Evolutionary conservation across 2,888 invertebrate genomes (phyloP).

Genomic region (Hypsopygia costalis): DNA sequence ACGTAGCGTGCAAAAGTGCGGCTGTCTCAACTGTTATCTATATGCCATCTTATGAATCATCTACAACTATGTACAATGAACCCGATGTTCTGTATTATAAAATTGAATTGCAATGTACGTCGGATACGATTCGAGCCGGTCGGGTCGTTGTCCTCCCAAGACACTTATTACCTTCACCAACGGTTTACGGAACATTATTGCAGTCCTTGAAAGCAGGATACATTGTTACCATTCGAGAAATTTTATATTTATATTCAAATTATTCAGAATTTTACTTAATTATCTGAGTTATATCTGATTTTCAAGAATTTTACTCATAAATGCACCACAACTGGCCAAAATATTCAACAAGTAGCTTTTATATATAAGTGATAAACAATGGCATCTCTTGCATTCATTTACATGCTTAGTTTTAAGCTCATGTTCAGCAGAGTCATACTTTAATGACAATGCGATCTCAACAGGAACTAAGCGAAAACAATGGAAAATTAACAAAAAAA

Average conservation of each 20-base stretch:
- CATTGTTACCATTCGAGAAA: slow-evolving; percentile 34
- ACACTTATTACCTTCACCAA: slow-evolving; percentile 68
- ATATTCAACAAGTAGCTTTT: too few species aligned
- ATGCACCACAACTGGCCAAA: neutral
- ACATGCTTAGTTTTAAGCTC: neutral
- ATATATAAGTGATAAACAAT: too few species aligned
- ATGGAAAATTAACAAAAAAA: neutral
- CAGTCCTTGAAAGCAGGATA: slow-evolving; percentile 70
- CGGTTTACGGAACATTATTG: slow-evolving; percentile 65
- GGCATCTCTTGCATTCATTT: neutral
- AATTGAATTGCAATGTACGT: slow-evolving; percentile 62
- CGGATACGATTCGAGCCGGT: slow-evolving; percentile 65
- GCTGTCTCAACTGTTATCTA: slow-evolving; percentile 47
- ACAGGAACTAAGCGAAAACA: neutral
- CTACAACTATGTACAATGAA: slow-evolving; percentile 49
- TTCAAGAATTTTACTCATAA: neutral
- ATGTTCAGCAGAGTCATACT: neutral
- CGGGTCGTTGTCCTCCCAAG: slow-evolving; percentile 72
- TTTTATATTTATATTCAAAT: slow-evolving; percentile 15
- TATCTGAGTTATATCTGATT: neutral
- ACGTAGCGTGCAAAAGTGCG: slow-evolving; percentile 10
- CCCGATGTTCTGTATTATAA: slow-evolving; percentile 60
- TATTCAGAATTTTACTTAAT: neutral
- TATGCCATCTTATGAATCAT: slow-evolving; percentile 54
- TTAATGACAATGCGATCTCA: neutral